Percentiles rank a stretch among this genome's conserved stretches.
phyloP scores from a whole-genome alignment of 1,140 invertebrate genomes.

The Lutraria rhynchaena region DNA sequence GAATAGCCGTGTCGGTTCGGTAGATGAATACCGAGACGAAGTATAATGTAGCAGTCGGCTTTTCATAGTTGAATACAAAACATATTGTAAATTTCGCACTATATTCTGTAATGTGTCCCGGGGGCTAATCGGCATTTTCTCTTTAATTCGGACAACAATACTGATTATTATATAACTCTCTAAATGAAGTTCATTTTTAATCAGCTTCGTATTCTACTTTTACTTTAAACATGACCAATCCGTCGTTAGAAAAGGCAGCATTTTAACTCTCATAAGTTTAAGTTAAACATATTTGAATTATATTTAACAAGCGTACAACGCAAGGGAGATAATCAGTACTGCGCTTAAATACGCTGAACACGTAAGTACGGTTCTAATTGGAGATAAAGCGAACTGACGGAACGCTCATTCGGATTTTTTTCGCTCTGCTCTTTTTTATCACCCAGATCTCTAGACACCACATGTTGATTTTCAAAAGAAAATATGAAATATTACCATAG shows the following conservation, averaged over 20 bases:
- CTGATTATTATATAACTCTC: slow-evolving; percentile 37
- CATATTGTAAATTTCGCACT: slow-evolving; percentile 58
- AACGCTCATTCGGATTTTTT: slow-evolving; percentile 1
- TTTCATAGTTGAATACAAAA: slow-evolving; percentile 48
- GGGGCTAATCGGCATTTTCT: slow-evolving; percentile 32
- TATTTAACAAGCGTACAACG: neutral
- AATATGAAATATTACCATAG: slow-evolving; percentile 56
- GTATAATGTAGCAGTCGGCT: slow-evolving; percentile 51
- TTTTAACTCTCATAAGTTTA: too few relatives aligned
- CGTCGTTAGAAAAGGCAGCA: too few relatives aligned
- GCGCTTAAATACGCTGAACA: neutral
- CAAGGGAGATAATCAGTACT: slow-evolving; percentile 24
- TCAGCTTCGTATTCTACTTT: too few relatives aligned
- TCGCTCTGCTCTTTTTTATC: neutral
- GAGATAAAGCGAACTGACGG: too few relatives aligned
- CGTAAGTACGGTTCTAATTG: too few relatives aligned
- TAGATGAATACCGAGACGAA: slow-evolving; percentile 47
- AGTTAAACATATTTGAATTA: too few relatives aligned
- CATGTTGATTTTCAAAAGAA: slow-evolving; percentile 25
- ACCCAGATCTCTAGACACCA: too few relatives aligned
- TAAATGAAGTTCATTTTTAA: slow-evolving; percentile 13
- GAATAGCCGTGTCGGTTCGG: slow-evolving; percentile 44
- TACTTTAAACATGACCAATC: too few relatives aligned
- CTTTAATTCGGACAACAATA: slow-evolving; percentile 10
- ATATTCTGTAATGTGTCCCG: slow-evolving; percentile 49